Percentiles rank a stretch among this genome's conserved stretches.
phyloP scores from a whole-genome alignment of 2,888 invertebrate genomes.

The Craniophora ligustri region DNA sequence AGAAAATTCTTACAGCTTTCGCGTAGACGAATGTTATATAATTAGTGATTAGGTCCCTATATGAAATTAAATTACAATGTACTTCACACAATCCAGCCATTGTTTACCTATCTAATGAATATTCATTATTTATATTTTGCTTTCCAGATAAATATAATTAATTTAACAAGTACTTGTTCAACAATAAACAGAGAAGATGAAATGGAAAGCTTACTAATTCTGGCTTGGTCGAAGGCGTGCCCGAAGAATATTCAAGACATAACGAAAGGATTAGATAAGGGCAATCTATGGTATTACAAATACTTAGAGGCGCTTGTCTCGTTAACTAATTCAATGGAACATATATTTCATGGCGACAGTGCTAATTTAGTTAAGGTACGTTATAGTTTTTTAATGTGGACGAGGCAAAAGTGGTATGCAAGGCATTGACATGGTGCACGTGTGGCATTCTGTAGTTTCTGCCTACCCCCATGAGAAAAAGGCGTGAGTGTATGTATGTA shows the following conservation, averaged over 20 bases:
- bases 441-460: no score
- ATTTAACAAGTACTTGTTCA: constrained; percentile 68
- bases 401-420: no score
- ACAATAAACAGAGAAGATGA: constrained; percentile 51
- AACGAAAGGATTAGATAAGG: constrained; percentile 45
- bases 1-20: no score
- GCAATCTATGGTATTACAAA: constrained; percentile 66
- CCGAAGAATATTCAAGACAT: constrained; percentile 52
- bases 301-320: constrained; percentile 65
- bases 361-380: constrained; percentile 65
- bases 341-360: constrained; percentile 54
- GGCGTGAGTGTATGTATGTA: no score
- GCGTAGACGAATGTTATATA: no score
- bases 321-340: constrained; percentile 61
- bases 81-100: no score
- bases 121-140: not conserved
- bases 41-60: no score
- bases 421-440: no score
- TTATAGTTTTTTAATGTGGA: not conserved
- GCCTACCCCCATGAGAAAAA: no score
- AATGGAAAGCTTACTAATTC: constrained; percentile 60
- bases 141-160: constrained; percentile 69
- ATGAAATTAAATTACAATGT: no score
- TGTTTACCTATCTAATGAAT: not conserved
- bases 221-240: constrained; percentile 70